Evolutionary conservation across 2,113 vertebrate species (phyloP).

Genomic region (Upupa epops): DNA sequence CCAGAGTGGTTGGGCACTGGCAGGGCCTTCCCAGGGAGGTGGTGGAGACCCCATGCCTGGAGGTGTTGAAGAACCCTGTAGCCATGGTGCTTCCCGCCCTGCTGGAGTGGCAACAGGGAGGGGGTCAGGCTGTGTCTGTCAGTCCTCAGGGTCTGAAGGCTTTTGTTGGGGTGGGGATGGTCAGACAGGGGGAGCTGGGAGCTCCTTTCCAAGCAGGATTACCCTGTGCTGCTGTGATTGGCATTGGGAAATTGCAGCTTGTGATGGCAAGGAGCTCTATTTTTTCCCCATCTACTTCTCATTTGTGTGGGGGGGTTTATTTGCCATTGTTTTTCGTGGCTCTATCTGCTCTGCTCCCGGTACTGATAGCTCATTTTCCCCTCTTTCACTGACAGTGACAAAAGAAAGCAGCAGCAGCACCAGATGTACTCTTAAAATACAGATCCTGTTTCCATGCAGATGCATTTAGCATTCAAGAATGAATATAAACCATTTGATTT

Average conservation of each 20-base stretch:
- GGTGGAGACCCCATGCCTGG: too few species aligned
- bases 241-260: slow-evolving; percentile 26
- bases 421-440: slow-evolving; percentile 58
- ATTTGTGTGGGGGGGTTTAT: neutral
- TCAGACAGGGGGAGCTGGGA: too few species aligned
- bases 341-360: slow-evolving; percentile 21
- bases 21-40: too few species aligned
- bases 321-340: neutral
- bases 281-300: slow-evolving; percentile 3
- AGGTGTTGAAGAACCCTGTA: too few species aligned
- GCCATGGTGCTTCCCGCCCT: too few species aligned
- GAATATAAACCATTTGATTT: slow-evolving; percentile 26
- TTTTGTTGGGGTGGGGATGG: too few species aligned
- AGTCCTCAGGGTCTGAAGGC: too few species aligned
- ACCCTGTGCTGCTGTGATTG: neutral
- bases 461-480: slow-evolving; percentile 50
- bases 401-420: slow-evolving; percentile 39
- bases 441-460: slow-evolving; percentile 48
- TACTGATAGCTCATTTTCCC: slow-evolving; percentile 43
- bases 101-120: too few species aligned
- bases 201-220: too few species aligned
- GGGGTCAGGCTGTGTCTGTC: too few species aligned
- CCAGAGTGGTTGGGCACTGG: too few species aligned
- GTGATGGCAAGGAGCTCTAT: slow-evolving; percentile 26
- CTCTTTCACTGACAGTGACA: slow-evolving; percentile 49